A percentile compares a stretch with the other conserved stretches of the same genome.
phyloP scores from a whole-genome alignment of 2,888 invertebrate genomes.

The Mylabris sibirica region DNA sequence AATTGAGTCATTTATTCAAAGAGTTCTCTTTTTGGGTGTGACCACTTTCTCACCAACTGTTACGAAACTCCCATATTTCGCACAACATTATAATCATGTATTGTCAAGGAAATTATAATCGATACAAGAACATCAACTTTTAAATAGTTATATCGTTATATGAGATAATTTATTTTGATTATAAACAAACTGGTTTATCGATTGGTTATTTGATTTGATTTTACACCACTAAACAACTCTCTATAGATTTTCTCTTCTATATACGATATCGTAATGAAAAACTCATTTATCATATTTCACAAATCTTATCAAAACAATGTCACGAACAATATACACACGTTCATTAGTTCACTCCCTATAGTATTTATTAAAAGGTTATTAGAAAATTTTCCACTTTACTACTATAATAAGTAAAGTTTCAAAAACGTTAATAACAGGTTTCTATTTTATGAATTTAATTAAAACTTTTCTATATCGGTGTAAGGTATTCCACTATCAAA shows the following conservation, averaged over 20 bases:
- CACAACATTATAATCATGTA: neutral
- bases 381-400: constrained; percentile 44
- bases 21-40: neutral
- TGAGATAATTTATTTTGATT: neutral
- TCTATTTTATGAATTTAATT: constrained; percentile 15
- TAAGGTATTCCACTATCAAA: neutral
- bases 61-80: neutral
- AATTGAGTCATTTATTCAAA: neutral
- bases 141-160: neutral
- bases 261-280: neutral
- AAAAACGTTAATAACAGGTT: constrained; percentile 10
- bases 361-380: neutral
- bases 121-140: neutral
- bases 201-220: too few species aligned
- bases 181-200: neutral
- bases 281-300: neutral
- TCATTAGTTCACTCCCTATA: neutral
- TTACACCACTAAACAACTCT: neutral
- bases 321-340: constrained; percentile 6
- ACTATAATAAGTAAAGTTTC: constrained; percentile 14
- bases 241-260: neutral
- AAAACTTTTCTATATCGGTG: constrained; percentile 7
- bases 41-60: neutral
- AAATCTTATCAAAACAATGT: neutral
- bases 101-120: neutral